These are phyloP conservation scores for Pristionchus fissidentatus DNA, from an alignment of 2,888 invertebrate genomes.

Conservation along the genomic window DNA sequence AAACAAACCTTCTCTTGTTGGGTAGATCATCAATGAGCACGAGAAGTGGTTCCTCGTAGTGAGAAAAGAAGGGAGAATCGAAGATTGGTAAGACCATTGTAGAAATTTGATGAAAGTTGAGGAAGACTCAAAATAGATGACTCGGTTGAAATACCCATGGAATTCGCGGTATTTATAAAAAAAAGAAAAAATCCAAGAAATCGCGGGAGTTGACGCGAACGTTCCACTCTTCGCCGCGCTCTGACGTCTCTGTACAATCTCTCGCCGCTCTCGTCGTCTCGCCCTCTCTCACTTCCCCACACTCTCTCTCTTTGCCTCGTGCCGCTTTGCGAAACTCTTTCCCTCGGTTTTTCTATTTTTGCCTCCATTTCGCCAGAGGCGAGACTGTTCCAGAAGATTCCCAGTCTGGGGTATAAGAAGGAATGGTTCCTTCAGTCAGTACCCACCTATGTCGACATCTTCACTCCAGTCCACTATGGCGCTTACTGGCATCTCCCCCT, in stretches of 20 bases:
- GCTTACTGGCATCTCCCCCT: neutral
- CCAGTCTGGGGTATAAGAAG: neutral
- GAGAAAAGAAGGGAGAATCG: neutral
- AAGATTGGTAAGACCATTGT: slow-evolving; percentile 36
- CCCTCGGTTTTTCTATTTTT: no score
- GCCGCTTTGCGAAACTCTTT: slow-evolving; percentile 36
- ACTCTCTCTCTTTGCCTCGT: slow-evolving; percentile 8
- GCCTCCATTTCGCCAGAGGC: neutral
- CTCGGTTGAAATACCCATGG: neutral
- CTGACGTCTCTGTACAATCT: neutral
- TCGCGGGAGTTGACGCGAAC: slow-evolving; percentile 34
- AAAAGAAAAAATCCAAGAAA: slow-evolving; percentile 36
- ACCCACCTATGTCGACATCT: neutral
- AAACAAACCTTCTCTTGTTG: slow-evolving; percentile 23
- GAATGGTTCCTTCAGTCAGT: neutral
- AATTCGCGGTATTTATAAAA: neutral
- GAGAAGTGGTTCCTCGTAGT: slow-evolving; percentile 20
- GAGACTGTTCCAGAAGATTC: neutral
- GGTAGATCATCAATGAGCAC: slow-evolving; percentile 16
- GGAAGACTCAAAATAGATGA: neutral
- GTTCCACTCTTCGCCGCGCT: neutral
- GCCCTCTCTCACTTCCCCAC: slow-evolving; percentile 17
- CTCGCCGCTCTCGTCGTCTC: slow-evolving; percentile 29
- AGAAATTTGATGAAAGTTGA: neutral
- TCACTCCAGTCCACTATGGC: slow-evolving; percentile 36